These are phyloP conservation scores for Lethenteron reissneri DNA, from an alignment of 2,113 vertebrate species.

Conservation along the genomic window DNA sequence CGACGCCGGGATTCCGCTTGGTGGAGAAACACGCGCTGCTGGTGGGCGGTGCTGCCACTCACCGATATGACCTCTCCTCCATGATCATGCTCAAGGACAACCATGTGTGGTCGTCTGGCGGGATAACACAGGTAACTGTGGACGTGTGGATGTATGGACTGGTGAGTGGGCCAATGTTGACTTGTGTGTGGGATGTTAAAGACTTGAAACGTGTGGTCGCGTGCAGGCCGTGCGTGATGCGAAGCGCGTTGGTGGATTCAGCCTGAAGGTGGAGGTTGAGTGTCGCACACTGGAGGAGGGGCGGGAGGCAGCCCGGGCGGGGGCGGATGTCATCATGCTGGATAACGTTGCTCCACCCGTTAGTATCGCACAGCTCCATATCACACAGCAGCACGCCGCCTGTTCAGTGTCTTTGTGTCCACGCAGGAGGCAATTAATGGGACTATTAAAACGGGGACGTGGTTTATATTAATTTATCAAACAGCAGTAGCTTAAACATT, in stretches of 20 bases:
- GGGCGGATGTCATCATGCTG: slow-evolving; percentile 40
- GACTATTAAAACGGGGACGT: too few species aligned
- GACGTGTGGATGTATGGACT: neutral
- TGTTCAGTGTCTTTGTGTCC: too few species aligned
- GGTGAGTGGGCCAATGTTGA: neutral
- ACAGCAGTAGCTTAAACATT: too few species aligned
- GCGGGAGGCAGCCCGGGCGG: slow-evolving; percentile 22
- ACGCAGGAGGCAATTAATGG: too few species aligned
- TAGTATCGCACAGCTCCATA: neutral
- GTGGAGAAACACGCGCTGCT: slow-evolving; percentile 49
- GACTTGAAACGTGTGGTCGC: neutral
- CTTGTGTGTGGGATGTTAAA: neutral
- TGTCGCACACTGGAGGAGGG: slow-evolving; percentile 28
- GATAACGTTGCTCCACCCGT: slow-evolving; percentile 46
- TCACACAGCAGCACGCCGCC: too few species aligned
- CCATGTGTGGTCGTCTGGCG: slow-evolving; percentile 35
- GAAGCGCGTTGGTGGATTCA: slow-evolving; percentile 23
- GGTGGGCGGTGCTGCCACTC: slow-evolving; percentile 31
- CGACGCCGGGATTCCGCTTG: slow-evolving; percentile 46
- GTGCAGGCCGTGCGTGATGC: slow-evolving; percentile 23
- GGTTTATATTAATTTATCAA: too few species aligned
- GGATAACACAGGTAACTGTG: slow-evolving; percentile 28
- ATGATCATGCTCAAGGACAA: slow-evolving; percentile 62
- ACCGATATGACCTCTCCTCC: slow-evolving; percentile 37
- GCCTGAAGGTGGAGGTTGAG: slow-evolving; percentile 46